Evolutionary conservation across 2,888 invertebrate species (phyloP).

Genomic region (Cyclophora punctaria): DNA sequence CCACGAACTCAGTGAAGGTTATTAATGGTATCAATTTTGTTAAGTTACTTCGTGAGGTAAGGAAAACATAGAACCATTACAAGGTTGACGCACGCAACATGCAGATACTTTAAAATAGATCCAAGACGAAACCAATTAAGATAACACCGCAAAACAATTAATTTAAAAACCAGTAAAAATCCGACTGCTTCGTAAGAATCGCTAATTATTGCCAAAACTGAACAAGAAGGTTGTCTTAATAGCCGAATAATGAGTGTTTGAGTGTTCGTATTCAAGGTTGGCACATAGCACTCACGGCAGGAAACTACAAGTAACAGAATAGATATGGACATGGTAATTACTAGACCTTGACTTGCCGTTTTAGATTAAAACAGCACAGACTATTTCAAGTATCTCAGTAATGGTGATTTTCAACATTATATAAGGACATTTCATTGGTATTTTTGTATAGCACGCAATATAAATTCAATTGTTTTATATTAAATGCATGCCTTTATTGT

Average conservation of each 20-base stretch:
- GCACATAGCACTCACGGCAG: conserved; percentile 57
- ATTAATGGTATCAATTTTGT: conserved; percentile 17
- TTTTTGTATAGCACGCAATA: no score
- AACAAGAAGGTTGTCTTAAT: conserved; percentile 60
- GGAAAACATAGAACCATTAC: no score
- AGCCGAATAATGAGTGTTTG: conserved; percentile 65
- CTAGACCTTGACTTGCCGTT: conserved; percentile 69
- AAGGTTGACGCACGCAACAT: no score
- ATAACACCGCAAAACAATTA: conserved; percentile 11
- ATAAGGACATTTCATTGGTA: no score
- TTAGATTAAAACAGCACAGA: conserved; percentile 56
- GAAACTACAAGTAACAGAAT: conserved; percentile 63
- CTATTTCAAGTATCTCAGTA: conserved; percentile 46
- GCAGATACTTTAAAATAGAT: no score
- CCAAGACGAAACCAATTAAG: conserved; percentile 1
- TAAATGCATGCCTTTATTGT: no score
- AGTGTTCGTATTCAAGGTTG: conserved; percentile 62
- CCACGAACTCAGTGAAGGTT: conserved; percentile 33
- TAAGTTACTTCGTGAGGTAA: background rate
- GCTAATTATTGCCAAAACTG: conserved; percentile 57
- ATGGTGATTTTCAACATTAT: conserved; percentile 12
- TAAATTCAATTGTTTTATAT: no score
- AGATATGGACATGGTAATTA: conserved; percentile 69
- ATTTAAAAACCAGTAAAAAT: conserved; percentile 16
- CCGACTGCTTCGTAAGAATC: conserved; percentile 26